Evolutionary conservation across 2,113 vertebrate genomes (phyloP), one percentile per base, ranked within the genome.

Genomic region (Hydrolagus affinis): DNA sequence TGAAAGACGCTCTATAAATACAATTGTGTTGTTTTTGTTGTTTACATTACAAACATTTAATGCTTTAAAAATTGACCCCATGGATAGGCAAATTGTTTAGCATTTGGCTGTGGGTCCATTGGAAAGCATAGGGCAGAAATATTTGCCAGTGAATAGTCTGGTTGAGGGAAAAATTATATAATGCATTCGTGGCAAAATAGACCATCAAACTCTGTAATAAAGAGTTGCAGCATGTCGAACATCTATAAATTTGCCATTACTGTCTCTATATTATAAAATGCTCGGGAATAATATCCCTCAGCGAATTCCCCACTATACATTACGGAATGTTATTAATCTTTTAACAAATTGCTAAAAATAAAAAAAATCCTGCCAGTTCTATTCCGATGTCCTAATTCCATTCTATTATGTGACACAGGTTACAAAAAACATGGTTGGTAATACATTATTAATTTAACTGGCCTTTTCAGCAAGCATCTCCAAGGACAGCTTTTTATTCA

Each of bases 401-500:
- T 23, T 62, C 14, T 72, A 72, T 72, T 72, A 69, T 69, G 66
- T 69, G 66, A 69, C 66, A 69, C 21, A 17, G 75, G 4, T 59
- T 77, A 77, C 21, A n/a, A 19, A 11, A 11, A n/a, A 78, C 4
- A 8, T 28, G 14, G 59, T 14, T n/a, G 59, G 62, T 78, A 30
- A 60, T 28, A 28, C n/a, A 78, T 78, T 62, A 62, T 60, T 44
- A 59, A 66, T 73, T 74, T 68, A 73, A 28, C 19, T 69, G 78
- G 21, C 21, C 7, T 74, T 85, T 70, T 30, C 75, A 85, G 71
- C 57, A 21, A 4, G 56, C 44, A 14, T 28, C 71, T 66, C 59
- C 30, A 32, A 85, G 72, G 83, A 62, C 59, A 75, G 71, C 17
- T 70, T 44, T 70, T 68, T 64, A 85, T 85, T 70, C 86, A 86